These are phyloP conservation scores for Himalopsyche phryganea DNA, from an alignment of 1,140 invertebrate genomes.

Conservation along the genomic window DNA sequence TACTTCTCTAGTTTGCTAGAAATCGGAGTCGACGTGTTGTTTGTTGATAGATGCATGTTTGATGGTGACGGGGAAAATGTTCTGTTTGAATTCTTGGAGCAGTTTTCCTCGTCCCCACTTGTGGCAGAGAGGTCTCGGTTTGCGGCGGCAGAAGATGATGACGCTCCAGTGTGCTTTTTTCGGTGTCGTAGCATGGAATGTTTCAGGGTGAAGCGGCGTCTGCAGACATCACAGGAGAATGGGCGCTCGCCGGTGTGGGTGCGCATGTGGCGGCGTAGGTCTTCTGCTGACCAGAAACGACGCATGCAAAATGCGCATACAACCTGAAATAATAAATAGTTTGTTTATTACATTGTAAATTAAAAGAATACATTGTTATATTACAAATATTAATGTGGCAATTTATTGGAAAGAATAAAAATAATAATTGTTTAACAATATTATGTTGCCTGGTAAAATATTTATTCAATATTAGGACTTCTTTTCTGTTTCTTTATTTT, in stretches of 20 bases:
- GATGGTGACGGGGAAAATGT: constrained; percentile 3
- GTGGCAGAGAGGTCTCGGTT: constrained; percentile 45
- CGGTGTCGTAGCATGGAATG: constrained; percentile 89
- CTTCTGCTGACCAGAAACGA: constrained; percentile 90
- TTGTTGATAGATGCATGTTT: neutral
- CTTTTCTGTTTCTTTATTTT: no score
- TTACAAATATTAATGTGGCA: no score
- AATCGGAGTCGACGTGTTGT: constrained; percentile 23
- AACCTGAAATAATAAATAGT: constrained; percentile 55
- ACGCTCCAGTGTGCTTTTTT: constrained; percentile 75
- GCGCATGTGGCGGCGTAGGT: constrained; percentile 86
- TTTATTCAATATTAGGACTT: no score
- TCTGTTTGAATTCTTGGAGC: constrained; percentile 38
- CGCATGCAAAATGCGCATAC: constrained; percentile 89
- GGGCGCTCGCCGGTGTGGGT: constrained; percentile 81
- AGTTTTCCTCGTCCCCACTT: constrained; percentile 52
- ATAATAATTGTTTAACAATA: no score
- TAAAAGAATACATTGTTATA: no score
- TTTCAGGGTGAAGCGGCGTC: constrained; percentile 83
- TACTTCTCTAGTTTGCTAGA: constrained; percentile 34
- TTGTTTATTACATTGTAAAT: no score
- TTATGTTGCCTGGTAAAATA: no score
- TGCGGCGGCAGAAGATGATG: constrained; percentile 42
- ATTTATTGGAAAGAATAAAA: no score
- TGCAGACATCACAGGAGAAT: constrained; percentile 78